Evolutionary conservation across 2,797 vertebrate genomes (phyloP).

Genomic region (Chiloscyllium punctatum): DNA sequence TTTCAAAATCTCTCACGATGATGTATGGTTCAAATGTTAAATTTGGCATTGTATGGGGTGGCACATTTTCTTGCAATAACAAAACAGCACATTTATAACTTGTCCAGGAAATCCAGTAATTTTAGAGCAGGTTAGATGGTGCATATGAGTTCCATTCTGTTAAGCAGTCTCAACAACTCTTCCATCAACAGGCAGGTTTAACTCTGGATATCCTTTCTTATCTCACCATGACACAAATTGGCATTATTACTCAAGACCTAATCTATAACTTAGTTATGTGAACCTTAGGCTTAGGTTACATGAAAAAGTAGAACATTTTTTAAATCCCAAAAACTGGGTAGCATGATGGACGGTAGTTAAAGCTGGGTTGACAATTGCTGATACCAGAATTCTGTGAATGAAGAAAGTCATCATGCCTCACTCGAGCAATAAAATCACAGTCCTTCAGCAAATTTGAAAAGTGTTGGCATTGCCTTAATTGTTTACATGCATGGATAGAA

Average conservation of each 20-base stretch:
- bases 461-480: neutral
- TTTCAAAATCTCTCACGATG: neutral
- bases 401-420: neutral
- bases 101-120: neutral
- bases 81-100: neutral
- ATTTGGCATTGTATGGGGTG: neutral
- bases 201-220: neutral
- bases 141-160: neutral
- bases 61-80: neutral
- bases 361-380: neutral
- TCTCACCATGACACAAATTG: neutral
- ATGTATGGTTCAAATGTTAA: neutral
- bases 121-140: neutral
- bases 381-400: neutral
- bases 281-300: neutral
- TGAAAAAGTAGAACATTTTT: neutral
- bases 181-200: neutral
- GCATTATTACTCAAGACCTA: neutral
- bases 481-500: slow-evolving; percentile 4
- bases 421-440: neutral
- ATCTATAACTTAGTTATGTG: neutral
- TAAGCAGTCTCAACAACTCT: neutral
- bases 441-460: neutral
- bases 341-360: neutral
- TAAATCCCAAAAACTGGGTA: no score